Base-by-base conservation (phyloP, 2,797 vertebrate species). In the Sphenodon punctatus region DNA sequence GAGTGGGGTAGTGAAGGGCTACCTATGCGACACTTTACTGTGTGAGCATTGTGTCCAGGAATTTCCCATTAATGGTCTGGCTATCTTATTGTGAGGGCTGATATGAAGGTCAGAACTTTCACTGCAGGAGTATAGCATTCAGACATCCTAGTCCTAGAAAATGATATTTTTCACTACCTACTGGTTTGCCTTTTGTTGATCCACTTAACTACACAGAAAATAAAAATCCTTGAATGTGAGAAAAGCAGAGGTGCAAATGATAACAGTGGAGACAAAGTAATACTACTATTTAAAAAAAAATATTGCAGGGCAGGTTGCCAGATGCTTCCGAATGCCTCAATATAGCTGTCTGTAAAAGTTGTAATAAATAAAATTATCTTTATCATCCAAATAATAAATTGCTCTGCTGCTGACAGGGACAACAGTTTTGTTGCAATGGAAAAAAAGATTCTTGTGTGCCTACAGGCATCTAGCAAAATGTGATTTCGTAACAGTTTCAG, bases 111-210 rank as follows among this genome's bases (percentile, higher is more conserved):
- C 78, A 75, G 55, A 63, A 56, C 45, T 88, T 75, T 38, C 55
- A 51, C 73, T 55, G 8, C 16, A 87, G 60, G 46, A 61, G 45
- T 63, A 58, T 78, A 72, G 49, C 45, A 64, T 15, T 27, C 16
- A 69, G 75, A 68, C 43, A 39, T 64, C 68, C 51, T 59, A 75
- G 56, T 56, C 61, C 68, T 75, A 80, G 81, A 85, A 87, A n/a
- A n/a, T n/a, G 77, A 83, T 76, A 84, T 39, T 92, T 93, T 89
- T 75, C 66, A 73, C 51, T 81, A 83, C 55, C 55, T 75, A 55
- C 36, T 91, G 84, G 89, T 49, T 39, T 80, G 78, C 14, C 49
- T 49, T 48, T 43, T 8, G 43, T 19, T 45, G 11, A 22, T n/a
- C n/a, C n/a, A n/a, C n/a, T n/a, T n/a, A n/a, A n/a, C n/a, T n/a